Evolutionary conservation across 2,797 vertebrate species (phyloP).

Genomic region (Spinus olivaceus): DNA sequence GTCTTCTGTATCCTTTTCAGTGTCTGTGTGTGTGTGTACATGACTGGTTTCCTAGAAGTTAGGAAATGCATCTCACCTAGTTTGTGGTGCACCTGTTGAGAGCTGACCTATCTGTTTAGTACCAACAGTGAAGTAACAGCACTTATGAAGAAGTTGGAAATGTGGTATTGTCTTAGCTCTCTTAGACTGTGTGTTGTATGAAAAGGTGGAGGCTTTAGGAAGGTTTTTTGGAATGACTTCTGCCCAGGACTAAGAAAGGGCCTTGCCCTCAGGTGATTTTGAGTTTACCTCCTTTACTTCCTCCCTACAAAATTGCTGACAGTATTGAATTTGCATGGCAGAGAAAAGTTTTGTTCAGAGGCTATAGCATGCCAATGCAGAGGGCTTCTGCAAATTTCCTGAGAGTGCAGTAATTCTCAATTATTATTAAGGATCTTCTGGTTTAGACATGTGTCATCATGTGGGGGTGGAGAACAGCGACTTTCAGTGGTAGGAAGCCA

Average conservation of each 20-base stretch:
- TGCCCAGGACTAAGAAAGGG: not conserved
- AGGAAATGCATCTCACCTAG: not conserved
- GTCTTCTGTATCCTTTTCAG: not conserved
- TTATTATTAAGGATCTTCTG: not conserved
- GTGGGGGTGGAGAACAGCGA: rapidly evolving
- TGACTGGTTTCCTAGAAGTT: not conserved
- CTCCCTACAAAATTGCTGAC: not conserved
- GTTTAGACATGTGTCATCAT: rapidly evolving
- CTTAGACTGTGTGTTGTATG: not conserved
- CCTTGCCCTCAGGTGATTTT: rapidly evolving
- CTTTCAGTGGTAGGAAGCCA: not conserved
- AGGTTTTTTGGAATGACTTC: not conserved
- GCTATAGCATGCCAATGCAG: not conserved
- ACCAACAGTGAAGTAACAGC: not conserved
- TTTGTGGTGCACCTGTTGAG: not conserved
- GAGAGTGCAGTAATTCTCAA: not conserved
- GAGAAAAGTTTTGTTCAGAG: not conserved
- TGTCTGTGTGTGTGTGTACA: not conserved
- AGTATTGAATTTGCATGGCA: not conserved
- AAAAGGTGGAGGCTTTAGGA: not conserved
- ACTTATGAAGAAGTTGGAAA: not conserved
- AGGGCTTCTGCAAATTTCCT: not conserved
- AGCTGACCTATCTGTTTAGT: not conserved
- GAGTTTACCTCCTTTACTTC: not conserved
- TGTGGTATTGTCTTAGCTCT: not conserved